Base-by-base conservation (phyloP, 2,888 invertebrate species). In the Epinotia demarniana region DNA sequence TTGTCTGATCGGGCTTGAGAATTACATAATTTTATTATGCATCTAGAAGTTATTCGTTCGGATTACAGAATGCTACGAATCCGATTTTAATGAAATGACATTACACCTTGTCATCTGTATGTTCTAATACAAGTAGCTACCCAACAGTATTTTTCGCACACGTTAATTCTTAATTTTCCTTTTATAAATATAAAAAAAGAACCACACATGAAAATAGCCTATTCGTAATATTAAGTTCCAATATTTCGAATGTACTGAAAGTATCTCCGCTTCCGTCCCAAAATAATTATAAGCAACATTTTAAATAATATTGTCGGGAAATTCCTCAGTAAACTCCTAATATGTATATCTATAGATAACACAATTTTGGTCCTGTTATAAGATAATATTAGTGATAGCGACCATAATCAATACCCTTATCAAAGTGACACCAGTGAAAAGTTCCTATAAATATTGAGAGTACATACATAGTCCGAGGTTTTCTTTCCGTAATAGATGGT, bases 331-430 rank as follows among this genome's bases (percentile, higher is more conserved):
- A 16, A 5, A 49, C 16, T 16, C 16, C 49, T 49, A 49, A 16
- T 57, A 57, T 58, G 16, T 60, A 60, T 60, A 60, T 60, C 58
- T 13, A 12, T 46, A 70, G 61, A 68, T 72, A 46, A 76, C 61
- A 60, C 77, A 81, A 83, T 84, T 85, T 84, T 73, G 81, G 77
- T 80, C 81, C 75, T 81, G 46, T 81, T 82, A 78, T 73, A 70
- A 66, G 78, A 78, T 76, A 68, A 77, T 76, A 69, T 72, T 66
- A 27, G 69, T 79, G 75, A 75, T 83, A 85, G 83, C 81, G 67
- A 19, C 39, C 60, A 46, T 81, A 82, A 86, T 87, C 84, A 81
- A 85, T 84, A 80, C 49, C 66, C 70, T 76, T 84, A 84, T 84
- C 83, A 67, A 75, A 19, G 2, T 27, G 8, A 53, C 12, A 33